Evolutionary conservation across 2,888 invertebrate genomes (phyloP).

Genomic region (Epinotia ramella): DNA sequence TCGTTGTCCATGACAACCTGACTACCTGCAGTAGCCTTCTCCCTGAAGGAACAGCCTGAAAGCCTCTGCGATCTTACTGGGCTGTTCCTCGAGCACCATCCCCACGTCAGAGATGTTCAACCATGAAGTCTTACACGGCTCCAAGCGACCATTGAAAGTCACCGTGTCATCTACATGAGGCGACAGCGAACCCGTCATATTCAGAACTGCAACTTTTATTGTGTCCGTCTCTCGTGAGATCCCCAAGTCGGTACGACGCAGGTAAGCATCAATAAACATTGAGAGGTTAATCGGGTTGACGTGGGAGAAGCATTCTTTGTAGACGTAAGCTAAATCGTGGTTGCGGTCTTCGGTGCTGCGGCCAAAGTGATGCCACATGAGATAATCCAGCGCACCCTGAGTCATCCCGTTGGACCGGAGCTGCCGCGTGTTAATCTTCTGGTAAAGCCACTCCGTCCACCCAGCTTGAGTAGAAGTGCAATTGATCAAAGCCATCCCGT

Average conservation of each 20-base stretch:
- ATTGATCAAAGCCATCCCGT: conserved; percentile 96
- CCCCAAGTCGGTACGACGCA: conserved; percentile 95
- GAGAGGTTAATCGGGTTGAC: conserved; percentile 98
- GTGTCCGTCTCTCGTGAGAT: conserved; percentile 88
- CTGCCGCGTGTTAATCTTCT: conserved; percentile 97
- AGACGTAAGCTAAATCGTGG: conserved; percentile 96
- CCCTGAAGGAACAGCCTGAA: conserved; percentile 99
- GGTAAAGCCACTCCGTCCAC: conserved; percentile 99
- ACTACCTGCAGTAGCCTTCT: conserved; percentile 96
- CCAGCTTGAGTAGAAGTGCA: conserved; percentile 97
- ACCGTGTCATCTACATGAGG: conserved; percentile 99
- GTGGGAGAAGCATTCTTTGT: conserved; percentile 96
- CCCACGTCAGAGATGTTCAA: conserved; percentile 99
- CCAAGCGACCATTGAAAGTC: conserved; percentile 97
- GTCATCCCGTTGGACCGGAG: conserved; percentile 96
- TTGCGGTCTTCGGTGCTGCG: conserved; percentile 94
- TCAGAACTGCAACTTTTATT: conserved; percentile 94
- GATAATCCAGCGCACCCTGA: conserved; percentile 96
- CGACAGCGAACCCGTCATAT: conserved; percentile 96
- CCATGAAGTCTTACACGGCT: conserved; percentile 98
- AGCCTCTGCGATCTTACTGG: conserved; percentile 98
- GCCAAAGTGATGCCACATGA: conserved; percentile 99
- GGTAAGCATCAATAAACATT: conserved; percentile 97
- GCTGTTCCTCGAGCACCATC: conserved; percentile 99
- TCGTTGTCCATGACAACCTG: conserved; percentile 55